These are phyloP conservation scores for Zosterops japonicus DNA, from an alignment of 2,113 vertebrate species.

Conservation along the genomic window DNA sequence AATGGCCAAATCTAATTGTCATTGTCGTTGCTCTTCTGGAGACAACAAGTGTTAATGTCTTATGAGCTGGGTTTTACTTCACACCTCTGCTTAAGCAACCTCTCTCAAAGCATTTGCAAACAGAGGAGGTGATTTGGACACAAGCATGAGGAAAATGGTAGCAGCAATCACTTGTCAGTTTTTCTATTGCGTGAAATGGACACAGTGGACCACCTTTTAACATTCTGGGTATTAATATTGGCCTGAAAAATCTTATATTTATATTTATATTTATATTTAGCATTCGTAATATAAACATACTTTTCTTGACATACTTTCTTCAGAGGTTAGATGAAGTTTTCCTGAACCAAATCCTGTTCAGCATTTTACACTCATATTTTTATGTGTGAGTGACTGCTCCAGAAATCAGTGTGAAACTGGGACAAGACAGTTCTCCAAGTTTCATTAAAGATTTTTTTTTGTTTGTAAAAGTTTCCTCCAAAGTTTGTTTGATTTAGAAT, in stretches of 20 bases:
- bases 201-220: neutral
- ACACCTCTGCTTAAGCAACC: neutral
- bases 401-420: neutral
- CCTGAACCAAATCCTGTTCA: neutral
- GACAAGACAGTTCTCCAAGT: neutral
- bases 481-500: neutral
- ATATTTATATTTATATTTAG: neutral
- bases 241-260: neutral
- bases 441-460: neutral
- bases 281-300: neutral
- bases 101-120: neutral
- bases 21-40: slow-evolving; percentile 12
- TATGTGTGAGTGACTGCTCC: neutral
- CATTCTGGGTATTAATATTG: neutral
- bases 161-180: neutral
- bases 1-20: slow-evolving; percentile 37
- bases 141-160: neutral
- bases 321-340: neutral
- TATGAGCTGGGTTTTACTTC: neutral
- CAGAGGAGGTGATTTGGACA: neutral
- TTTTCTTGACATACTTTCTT: neutral
- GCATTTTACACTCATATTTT: neutral
- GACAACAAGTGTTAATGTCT: neutral
- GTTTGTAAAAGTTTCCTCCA: neutral
- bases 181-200: neutral